Conservation (phyloP, 2,888 invertebrate species). For the Uropetala carovei region DNA sequence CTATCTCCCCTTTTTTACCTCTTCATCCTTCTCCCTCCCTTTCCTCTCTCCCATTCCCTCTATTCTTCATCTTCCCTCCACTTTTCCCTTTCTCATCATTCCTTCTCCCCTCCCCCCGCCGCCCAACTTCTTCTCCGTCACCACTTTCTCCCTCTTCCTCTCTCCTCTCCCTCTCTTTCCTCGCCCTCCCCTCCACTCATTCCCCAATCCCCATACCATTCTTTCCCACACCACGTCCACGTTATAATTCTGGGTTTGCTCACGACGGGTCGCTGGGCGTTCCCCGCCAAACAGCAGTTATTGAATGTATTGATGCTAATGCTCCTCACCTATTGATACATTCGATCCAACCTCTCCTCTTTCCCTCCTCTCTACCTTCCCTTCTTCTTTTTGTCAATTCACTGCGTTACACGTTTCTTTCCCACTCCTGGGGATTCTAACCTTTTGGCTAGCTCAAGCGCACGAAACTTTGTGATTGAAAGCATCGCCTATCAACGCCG, state of each 20-base stretch:
- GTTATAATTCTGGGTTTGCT: slow-evolving; percentile 61
- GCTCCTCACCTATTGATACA: slow-evolving; percentile 47
- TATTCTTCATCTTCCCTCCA: background rate
- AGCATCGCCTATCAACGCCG: too few species aligned
- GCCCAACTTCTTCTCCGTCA: background rate
- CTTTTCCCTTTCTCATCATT: background rate
- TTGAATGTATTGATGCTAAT: slow-evolving; percentile 63
- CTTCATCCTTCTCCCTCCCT: background rate
- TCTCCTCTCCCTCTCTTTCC: background rate
- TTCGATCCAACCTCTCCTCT: background rate
- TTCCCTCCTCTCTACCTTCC: background rate
- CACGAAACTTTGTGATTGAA: too few species aligned
- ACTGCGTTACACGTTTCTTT: slow-evolving; percentile 41
- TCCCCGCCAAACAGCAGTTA: slow-evolving; percentile 60
- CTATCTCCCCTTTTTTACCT: too few species aligned
- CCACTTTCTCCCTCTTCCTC: background rate
- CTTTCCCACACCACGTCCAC: background rate
- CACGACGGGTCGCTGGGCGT: slow-evolving; percentile 58
- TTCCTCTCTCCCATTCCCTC: background rate
- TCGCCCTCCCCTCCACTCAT: background rate
- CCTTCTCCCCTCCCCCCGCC: background rate
- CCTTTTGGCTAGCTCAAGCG: too few species aligned
- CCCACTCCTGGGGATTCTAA: background rate
- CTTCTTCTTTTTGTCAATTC: slow-evolving; percentile 31
- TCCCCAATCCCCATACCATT: background rate